Base-by-base conservation (phyloP, 1,140 invertebrate genomes). In the Caenorhabditis brenneri region DNA sequence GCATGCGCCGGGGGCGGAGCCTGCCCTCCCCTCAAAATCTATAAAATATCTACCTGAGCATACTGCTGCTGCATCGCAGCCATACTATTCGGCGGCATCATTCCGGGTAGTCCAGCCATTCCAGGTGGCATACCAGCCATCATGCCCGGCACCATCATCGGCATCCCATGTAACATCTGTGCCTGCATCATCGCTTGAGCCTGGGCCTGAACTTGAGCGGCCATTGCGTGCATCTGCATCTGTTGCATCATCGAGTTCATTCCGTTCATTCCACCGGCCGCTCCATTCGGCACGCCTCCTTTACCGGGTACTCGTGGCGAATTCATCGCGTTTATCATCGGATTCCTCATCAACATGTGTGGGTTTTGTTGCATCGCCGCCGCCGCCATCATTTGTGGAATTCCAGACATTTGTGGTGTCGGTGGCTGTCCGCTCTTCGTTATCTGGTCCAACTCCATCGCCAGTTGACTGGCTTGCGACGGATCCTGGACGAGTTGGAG, bases 21-120 rank as follows among this genome's bases (percentile, higher is more conserved):
- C n/a, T 42, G 74, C 36, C 74, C 33, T 79, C 74, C 60, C 6
- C 16, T 24, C 39, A 79, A 22, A 19, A 15, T 10, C 7, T 42
- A 39, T 22, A 10, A n/a, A 31, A 79, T 42, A 29, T 27, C 79
- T 58, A 42, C 49, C 49, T 55, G 27, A 48, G n/a, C n/a, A n/a
- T 49, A 48, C 27, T 48, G 36, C 42, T 51, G 36, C 22, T 58
- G 49, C 36, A 58, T 55, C 15, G 53, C 81, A 3, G 55, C 55
- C 24, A 82, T 74, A 69, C 58, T 60, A 33, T 74, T 82, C 36
- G 55, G 81, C 16, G 65, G 65, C 65, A 74, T 74, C 55, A 82
- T 65, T 69, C 81, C 81, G n/a, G 46, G 81, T 16, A 82, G 16
- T 33, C 81, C 31, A 16, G 81, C 36, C 36, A 60, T 48, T 4